Evolutionary conservation across 2,797 vertebrate genomes (phyloP).

Genomic region (Potorous gilbertii): DNA sequence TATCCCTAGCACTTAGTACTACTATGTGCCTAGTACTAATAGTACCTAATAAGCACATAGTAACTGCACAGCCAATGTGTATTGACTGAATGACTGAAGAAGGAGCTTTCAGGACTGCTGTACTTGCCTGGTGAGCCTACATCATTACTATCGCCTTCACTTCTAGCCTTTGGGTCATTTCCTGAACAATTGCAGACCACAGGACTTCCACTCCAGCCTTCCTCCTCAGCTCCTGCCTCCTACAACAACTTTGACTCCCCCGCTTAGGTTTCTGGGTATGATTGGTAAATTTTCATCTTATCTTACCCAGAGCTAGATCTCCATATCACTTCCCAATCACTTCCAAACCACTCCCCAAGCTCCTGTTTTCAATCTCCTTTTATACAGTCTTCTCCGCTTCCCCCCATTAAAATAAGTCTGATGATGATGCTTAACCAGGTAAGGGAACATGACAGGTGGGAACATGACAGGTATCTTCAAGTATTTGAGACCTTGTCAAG

Average conservation of each 20-base stretch:
- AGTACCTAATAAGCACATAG: not conserved
- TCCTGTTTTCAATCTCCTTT: conserved; percentile 42
- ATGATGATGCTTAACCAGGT: not conserved
- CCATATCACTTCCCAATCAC: not conserved
- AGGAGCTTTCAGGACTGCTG: not conserved
- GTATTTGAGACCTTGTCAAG: not conserved
- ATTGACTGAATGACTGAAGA: not conserved
- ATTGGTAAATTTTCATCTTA: not conserved
- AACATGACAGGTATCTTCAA: not conserved
- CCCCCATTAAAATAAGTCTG: not conserved
- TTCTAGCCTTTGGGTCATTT: not conserved
- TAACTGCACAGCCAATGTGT: not conserved
- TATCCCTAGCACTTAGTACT: not conserved
- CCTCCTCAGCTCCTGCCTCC: not conserved
- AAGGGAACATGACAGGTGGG: not conserved
- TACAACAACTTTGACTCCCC: not conserved
- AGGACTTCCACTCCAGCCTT: not conserved
- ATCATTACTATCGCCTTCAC: not conserved
- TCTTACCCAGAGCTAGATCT: not conserved
- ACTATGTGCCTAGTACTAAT: not conserved
- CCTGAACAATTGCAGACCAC: not conserved
- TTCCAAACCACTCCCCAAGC: not conserved
- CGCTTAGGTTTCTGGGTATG: not conserved
- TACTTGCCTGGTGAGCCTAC: not conserved
- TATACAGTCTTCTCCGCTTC: not conserved